phyloP scores from a whole-genome alignment of 2,113 vertebrate genomes.

The Menidia beryllina region DNA sequence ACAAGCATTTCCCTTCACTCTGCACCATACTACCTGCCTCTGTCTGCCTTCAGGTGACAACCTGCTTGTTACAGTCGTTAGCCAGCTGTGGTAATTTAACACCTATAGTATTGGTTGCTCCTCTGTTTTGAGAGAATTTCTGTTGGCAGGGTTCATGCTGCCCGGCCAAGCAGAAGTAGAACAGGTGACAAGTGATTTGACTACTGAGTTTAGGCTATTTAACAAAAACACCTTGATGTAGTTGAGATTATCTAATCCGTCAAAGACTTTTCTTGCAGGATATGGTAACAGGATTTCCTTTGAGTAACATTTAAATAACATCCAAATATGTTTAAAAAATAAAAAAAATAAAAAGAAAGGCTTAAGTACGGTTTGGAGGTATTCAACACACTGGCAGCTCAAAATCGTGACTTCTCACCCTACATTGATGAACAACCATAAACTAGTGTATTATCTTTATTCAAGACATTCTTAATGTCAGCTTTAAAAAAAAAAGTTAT shows the following conservation, averaged over 20 bases:
- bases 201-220: constrained; percentile 49
- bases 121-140: constrained; percentile 51
- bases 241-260: constrained; percentile 16
- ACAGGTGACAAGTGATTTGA: constrained; percentile 50
- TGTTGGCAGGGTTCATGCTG: constrained; percentile 46
- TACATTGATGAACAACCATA: constrained; percentile 3
- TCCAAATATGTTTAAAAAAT: not conserved
- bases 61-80: constrained; percentile 68
- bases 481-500: too few relatives aligned
- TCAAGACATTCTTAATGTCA: not conserved
- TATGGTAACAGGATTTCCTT: not conserved
- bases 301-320: fast-evolving
- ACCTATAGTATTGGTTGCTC: constrained; percentile 65
- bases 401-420: not conserved
- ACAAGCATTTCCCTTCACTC: constrained; percentile 1
- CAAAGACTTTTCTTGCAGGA: constrained; percentile 13
- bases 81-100: constrained; percentile 63
- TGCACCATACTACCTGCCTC: not conserved
- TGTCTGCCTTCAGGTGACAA: constrained; percentile 30
- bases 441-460: not conserved
- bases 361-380: not conserved
- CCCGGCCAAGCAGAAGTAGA: constrained; percentile 41
- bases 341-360: not conserved
- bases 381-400: not conserved
- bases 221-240: constrained; percentile 36